These are phyloP conservation scores for Spinibarbus caldwelli DNA, from an alignment of 2,797 vertebrate genomes.

Conservation along the genomic window DNA sequence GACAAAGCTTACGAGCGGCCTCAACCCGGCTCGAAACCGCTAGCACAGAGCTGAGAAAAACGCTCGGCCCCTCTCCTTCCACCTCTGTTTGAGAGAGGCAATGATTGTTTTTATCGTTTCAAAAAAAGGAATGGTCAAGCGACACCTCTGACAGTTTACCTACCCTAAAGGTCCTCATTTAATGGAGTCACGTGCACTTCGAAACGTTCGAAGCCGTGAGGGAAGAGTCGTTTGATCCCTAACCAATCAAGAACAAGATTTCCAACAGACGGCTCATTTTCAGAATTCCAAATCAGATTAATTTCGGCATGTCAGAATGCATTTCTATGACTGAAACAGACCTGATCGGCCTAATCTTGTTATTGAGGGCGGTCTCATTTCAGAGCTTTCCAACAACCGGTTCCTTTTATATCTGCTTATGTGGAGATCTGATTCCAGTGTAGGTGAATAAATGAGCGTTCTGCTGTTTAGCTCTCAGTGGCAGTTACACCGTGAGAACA, in stretches of 20 bases:
- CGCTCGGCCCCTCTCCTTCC: constrained; percentile 24
- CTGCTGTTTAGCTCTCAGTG: constrained; percentile 29
- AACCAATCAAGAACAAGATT: constrained; percentile 37
- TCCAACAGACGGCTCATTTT: constrained; percentile 65
- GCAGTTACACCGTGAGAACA: constrained; percentile 73
- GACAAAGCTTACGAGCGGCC: constrained; percentile 43
- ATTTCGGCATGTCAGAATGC: constrained; percentile 7
- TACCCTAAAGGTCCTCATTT: constrained; percentile 5
- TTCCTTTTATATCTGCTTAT: constrained; percentile 72
- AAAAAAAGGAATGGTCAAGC: constrained; percentile 47
- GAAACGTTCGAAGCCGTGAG: not conserved
- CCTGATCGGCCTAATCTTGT: constrained; percentile 66
- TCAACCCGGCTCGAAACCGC: constrained; percentile 29
- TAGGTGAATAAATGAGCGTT: constrained; percentile 72
- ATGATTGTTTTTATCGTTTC: constrained; percentile 50
- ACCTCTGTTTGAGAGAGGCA: constrained; percentile 27
- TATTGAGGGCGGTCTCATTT: constrained; percentile 76
- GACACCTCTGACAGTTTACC: constrained; percentile 21
- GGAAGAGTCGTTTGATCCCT: constrained; percentile 5
- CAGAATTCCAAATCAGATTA: constrained; percentile 59
- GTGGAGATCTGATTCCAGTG: constrained; percentile 80
- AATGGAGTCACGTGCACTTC: not conserved
- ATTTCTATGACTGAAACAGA: constrained; percentile 46
- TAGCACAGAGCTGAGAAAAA: constrained; percentile 35
- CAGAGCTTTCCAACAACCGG: constrained; percentile 71